Evolutionary conservation across 2,113 vertebrate genomes (phyloP), one percentile per base, ranked within the genome.

Genomic region (Sinocyclocheilus anophthalmus): DNA sequence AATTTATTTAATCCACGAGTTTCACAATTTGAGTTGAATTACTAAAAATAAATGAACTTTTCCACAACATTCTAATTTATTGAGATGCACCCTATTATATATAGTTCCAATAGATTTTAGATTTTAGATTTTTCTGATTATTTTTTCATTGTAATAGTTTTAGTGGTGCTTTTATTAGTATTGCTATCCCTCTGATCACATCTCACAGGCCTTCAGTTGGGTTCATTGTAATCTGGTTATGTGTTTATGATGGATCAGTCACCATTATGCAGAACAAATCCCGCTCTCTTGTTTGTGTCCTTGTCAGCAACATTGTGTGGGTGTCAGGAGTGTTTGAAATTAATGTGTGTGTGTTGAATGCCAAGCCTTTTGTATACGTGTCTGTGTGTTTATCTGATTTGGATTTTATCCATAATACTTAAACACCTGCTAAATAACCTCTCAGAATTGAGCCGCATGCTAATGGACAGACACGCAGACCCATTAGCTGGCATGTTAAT

Each of bases 391-490:
- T 81, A 73, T 75, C 77, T 83, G 50, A 73, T 73, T 83, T 72
- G 81, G 65, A 59, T 81, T 37, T 81, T 26, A 67, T 69, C 69
- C 30, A 69, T 69, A 55, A 53, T 12, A 3, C 48, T 30, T 76
- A 53, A 83, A 45, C 72, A 86, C 72, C 59, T 67, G 70, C 80
- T 87, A 78, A 83, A 84, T 77, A 83, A 55, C 45, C 33, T 45
- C 76, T 78, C 30, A 30, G 61, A 83, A 12, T 42, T 59, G 30
- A 9, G 22, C 20, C 7, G 69, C 18, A 59, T 18, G 0, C 37
- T 86, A 86, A 83, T 86, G 85, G 53, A 48, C 73, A 45, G 16
- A 37, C 30, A 77, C 70, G 30, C 67, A 45, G 14, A 12, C 45
- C 10, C 14, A 73, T 20, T 67, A 26, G 20, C 26, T 42, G 12